Evolutionary conservation across 2,113 vertebrate species (phyloP), one percentile per base, ranked within the genome.

Genomic region (Camelus bactrianus): DNA sequence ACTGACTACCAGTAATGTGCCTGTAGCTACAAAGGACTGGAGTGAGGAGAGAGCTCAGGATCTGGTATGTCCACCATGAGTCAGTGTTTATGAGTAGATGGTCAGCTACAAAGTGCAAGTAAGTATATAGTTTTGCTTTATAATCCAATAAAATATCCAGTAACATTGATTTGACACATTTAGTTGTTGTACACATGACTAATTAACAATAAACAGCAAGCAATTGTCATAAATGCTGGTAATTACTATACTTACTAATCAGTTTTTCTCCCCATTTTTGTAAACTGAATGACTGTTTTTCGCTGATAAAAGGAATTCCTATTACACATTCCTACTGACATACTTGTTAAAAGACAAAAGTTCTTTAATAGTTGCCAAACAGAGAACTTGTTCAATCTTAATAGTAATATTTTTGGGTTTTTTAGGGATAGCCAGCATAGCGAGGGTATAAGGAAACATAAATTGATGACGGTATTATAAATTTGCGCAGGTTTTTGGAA

Each of bases 281-380:
- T 95, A 50, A 84, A 84, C 46, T 42, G 11, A 87, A 38, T 82
- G 62, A 75, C 42, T 56, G 1, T 70, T 76, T 92, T 95, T 80
- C 5, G 15, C 38, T 70, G 58, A 72, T 82, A 69, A 19, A 65
- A 46, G 77, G 76, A 80, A 83, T 89, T 92, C 46, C 35, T 80
- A 9, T 20, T 94, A 69, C 15, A 75, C 28, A 70, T 91, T 95
- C 52, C 32, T 69, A 30, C 89, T 85, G 46, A 90, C 65, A 69
- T 81, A 56, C 5, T 94, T 93, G 35, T 80, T 89, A 72, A 76
- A 79, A 80, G 48, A 91, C 54, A 89, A 54, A 52, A 26, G 17
- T 79, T 30, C 22, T 79, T 89, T 96, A 70, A 76, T 69, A 91
- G 20, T 67, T 96, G 62, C 70, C 77, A 72, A 82, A 56, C 54